Evolutionary conservation across 2,888 invertebrate genomes (phyloP).

Genomic region (Morpho helenor): DNA sequence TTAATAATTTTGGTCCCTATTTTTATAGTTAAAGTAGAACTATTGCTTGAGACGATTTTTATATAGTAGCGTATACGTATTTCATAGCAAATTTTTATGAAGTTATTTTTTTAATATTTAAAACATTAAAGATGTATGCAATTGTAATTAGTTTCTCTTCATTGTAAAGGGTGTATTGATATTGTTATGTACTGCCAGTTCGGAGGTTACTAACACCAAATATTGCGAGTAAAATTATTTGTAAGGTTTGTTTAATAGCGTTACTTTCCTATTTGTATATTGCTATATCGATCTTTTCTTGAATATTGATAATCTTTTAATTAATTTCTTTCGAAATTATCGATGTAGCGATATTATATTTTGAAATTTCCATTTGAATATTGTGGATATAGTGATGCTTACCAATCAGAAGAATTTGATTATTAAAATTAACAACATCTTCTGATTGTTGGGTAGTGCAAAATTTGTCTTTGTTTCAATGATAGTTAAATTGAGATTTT

Average conservation of each 20-base stretch:
- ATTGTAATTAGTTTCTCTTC: slow-evolving; percentile 44
- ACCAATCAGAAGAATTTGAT: slow-evolving; percentile 7
- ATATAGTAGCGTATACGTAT: slow-evolving; percentile 46
- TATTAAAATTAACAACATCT: neutral
- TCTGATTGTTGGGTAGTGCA: slow-evolving; percentile 6
- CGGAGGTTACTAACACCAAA: slow-evolving; percentile 68
- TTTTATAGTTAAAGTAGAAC: slow-evolving; percentile 22
- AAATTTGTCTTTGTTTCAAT: neutral
- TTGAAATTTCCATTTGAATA: slow-evolving; percentile 19
- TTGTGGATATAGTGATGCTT: slow-evolving; percentile 5
- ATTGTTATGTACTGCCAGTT: slow-evolving; percentile 69
- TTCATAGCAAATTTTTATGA: slow-evolving; percentile 58
- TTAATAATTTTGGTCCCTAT: slow-evolving; percentile 16
- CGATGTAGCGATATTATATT: slow-evolving; percentile 15
- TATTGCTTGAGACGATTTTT: slow-evolving; percentile 38
- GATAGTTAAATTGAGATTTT: no score
- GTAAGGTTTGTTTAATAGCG: slow-evolving; percentile 35
- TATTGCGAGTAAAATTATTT: slow-evolving; percentile 43
- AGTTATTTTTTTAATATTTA: slow-evolving; percentile 46
- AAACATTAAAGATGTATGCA: slow-evolving; percentile 37
- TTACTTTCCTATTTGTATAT: slow-evolving; percentile 33
- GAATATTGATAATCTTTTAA: slow-evolving; percentile 10
- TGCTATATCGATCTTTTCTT: slow-evolving; percentile 18
- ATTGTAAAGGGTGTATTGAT: slow-evolving; percentile 40
- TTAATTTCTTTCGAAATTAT: slow-evolving; percentile 17